Percentiles rank a stretch among this genome's conserved stretches.
Conservation (phyloP, 2,113 vertebrate genomes). For the Syngnathus typhle region DNA sequence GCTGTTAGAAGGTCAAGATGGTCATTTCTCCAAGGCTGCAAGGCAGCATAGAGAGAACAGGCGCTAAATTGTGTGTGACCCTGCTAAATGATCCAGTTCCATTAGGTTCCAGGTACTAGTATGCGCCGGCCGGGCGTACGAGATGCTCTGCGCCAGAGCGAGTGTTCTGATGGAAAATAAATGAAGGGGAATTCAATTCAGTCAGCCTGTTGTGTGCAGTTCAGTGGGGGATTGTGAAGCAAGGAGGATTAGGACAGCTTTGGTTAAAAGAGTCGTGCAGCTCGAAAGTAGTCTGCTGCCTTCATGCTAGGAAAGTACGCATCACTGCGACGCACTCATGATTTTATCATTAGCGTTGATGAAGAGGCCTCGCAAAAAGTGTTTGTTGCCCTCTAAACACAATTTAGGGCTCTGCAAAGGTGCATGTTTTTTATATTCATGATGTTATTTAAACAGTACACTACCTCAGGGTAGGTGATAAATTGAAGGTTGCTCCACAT, state of each 20-base stretch:
- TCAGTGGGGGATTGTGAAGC: neutral
- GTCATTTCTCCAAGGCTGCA: constrained; percentile 3
- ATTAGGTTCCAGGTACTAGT: constrained; percentile 35
- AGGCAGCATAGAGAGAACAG: constrained; percentile 9
- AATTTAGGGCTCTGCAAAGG: constrained; percentile 1
- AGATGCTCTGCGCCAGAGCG: constrained; percentile 43
- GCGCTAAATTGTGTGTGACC: constrained; percentile 38
- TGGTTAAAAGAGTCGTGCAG: neutral
- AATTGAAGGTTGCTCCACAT: neutral
- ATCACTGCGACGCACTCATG: neutral
- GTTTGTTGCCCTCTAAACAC: constrained; percentile 1
- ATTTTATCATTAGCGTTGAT: constrained; percentile 15
- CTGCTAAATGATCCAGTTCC: constrained; percentile 34
- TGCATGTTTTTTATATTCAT: neutral
- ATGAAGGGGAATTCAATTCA: constrained; percentile 52
- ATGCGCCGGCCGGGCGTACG: constrained; percentile 35
- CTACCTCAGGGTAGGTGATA: neutral
- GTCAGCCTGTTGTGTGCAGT: neutral
- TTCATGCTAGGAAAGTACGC: constrained; percentile 7
- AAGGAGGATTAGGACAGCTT: neutral
- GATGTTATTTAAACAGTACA: neutral
- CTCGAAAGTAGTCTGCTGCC: constrained; percentile 24
- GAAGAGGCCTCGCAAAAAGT: constrained; percentile 8
- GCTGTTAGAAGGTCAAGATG: constrained; percentile 2
- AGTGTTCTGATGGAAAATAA: constrained; percentile 44